Evolutionary conservation across 2,797 vertebrate species (phyloP).

Genomic region (Anguilla megastoma): DNA sequence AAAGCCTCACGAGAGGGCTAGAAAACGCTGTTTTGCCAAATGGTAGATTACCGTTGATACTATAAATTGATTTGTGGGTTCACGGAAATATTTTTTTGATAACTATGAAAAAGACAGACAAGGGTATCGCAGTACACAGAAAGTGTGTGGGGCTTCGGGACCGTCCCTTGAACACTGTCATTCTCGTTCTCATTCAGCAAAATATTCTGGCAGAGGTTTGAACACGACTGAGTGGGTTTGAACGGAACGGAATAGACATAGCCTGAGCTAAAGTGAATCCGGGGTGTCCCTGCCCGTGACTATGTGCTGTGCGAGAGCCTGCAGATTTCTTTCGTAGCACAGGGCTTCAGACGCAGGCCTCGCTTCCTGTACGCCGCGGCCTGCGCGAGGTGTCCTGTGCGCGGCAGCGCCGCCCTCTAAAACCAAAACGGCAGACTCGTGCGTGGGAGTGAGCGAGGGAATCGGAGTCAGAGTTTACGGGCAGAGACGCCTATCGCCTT

Average conservation of each 20-base stretch:
- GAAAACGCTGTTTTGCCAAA: neutral
- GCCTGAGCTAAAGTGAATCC: neutral
- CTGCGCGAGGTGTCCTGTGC: neutral
- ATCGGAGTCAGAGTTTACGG: conserved; percentile 37
- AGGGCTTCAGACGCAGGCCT: conserved; percentile 43
- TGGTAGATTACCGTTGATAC: neutral
- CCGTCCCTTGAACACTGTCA: neutral
- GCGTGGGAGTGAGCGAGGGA: conserved; percentile 63
- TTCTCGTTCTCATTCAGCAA: neutral
- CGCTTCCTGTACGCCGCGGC: conserved; percentile 59
- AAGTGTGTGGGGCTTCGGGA: neutral
- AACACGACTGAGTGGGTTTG: too few species aligned
- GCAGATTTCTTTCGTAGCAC: neutral
- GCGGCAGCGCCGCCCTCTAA: conserved; percentile 47
- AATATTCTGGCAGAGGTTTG: neutral
- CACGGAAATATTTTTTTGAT: neutral
- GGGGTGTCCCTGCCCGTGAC: neutral
- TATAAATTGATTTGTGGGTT: neutral
- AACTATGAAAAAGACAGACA: neutral
- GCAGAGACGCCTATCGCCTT: neutral
- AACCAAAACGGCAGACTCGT: conserved; percentile 51
- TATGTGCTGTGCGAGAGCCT: neutral
- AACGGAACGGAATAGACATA: neutral
- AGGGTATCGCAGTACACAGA: neutral
- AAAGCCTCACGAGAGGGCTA: neutral